Evolutionary conservation across 2,888 invertebrate genomes (phyloP).

Genomic region (Yponomeuta plumbellus): DNA sequence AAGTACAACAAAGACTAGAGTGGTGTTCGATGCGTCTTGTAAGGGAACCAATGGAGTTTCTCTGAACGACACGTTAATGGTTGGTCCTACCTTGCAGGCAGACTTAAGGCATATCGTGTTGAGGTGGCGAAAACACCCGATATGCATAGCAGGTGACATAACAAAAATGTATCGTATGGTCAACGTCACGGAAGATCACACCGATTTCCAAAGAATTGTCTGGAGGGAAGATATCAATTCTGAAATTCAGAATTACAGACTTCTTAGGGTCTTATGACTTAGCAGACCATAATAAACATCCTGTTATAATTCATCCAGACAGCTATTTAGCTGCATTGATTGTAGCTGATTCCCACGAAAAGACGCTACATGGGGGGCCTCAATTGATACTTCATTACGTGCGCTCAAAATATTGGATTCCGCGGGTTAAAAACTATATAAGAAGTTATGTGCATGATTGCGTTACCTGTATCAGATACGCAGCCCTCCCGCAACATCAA

Average conservation of each 20-base stretch:
- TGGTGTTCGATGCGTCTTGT: too few relatives aligned
- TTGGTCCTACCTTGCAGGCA: constrained; percentile 20
- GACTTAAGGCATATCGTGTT: constrained; percentile 27
- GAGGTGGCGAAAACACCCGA: constrained; percentile 26
- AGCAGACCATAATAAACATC: constrained; percentile 17
- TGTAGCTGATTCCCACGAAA: constrained; percentile 20
- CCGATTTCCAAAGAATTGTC: constrained; percentile 26
- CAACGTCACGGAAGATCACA: constrained; percentile 20
- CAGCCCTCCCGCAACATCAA: not conserved
- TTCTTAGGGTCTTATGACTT: constrained; percentile 22
- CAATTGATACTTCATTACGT: constrained; percentile 27
- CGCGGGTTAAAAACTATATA: too few relatives aligned
- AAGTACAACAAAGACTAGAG: too few relatives aligned
- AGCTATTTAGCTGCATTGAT: constrained; percentile 22
- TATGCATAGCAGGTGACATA: constrained; percentile 28
- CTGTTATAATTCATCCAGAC: constrained; percentile 23
- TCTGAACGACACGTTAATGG: constrained; percentile 18
- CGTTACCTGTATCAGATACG: too few relatives aligned
- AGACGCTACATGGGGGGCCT: constrained; percentile 29
- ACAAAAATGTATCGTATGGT: constrained; percentile 30
- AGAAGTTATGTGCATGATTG: too few relatives aligned
- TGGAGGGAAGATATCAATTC: constrained; percentile 21
- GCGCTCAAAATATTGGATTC: constrained; percentile 27
- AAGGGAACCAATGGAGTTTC: constrained; percentile 19
- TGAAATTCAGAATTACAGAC: constrained; percentile 21